Evolutionary conservation across 2,113 vertebrate species (phyloP).

Genomic region (Columba janthina): DNA sequence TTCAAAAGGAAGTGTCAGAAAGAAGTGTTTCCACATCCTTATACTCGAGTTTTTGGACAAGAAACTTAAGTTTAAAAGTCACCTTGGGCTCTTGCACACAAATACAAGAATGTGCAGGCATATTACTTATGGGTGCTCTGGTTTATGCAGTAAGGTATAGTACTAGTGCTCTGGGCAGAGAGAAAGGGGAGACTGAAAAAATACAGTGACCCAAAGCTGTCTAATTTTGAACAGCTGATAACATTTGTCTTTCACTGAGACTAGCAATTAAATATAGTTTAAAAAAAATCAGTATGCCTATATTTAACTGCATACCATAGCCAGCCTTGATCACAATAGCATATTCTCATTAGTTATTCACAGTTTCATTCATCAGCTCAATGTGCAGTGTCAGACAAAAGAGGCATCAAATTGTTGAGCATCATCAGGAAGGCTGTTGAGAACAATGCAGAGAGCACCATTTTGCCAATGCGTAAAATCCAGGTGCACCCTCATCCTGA

Average conservation of each 20-base stretch:
- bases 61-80: neutral
- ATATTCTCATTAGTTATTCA: neutral
- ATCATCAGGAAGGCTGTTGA: neutral
- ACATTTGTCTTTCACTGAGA: neutral
- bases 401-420: neutral
- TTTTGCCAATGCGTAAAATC: neutral
- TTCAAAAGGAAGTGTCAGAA: conserved; percentile 1
- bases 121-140: neutral
- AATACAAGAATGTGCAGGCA: neutral
- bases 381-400: neutral
- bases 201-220: neutral
- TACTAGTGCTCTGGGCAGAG: neutral
- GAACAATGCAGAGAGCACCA: neutral
- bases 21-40: conserved; percentile 7
- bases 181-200: neutral
- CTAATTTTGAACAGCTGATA: neutral
- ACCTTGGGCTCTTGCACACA: neutral
- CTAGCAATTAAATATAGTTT: neutral
- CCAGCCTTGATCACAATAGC: neutral
- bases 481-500: neutral
- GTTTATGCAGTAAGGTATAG: neutral
- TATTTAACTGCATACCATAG: conserved; percentile 17
- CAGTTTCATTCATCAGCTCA: conserved; percentile 3
- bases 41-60: neutral
- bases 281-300: neutral